Evolutionary conservation across 2,113 vertebrate genomes (phyloP).

Genomic region (Lampris megalopsis): DNA sequence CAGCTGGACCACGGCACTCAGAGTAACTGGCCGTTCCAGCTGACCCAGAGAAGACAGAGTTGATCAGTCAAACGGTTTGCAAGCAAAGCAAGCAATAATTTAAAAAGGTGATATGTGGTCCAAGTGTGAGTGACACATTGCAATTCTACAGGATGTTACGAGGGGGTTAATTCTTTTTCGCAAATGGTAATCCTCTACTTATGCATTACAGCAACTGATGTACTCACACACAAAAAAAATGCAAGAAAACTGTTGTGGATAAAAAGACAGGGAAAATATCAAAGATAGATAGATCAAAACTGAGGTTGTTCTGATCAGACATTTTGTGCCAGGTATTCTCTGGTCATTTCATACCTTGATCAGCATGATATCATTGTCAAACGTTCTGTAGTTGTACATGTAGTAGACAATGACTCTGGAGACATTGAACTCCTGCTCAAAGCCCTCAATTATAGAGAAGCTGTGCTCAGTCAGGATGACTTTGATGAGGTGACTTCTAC

Average conservation of each 20-base stretch:
- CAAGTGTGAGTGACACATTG: no score
- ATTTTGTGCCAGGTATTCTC: not conserved
- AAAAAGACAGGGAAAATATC: not conserved
- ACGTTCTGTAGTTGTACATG: slow-evolving; percentile 64
- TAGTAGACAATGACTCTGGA: slow-evolving; percentile 55
- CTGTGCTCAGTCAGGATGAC: slow-evolving; percentile 78
- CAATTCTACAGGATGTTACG: no score
- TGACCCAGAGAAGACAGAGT: slow-evolving; percentile 42
- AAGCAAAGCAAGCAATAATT: no score
- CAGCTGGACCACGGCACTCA: slow-evolving; percentile 57
- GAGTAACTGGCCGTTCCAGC: slow-evolving; percentile 72
- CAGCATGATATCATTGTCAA: slow-evolving; percentile 84
- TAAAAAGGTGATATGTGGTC: no score
- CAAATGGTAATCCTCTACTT: no score
- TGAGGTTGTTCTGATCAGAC: no score
- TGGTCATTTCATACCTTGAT: slow-evolving; percentile 71
- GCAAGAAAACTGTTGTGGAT: not conserved
- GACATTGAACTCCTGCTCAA: slow-evolving; percentile 76
- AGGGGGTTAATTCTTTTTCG: no score
- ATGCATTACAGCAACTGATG: no score
- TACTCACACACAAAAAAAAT: not conserved
- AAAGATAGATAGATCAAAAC: not conserved
- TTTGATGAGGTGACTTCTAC: slow-evolving; percentile 66
- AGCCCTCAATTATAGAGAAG: slow-evolving; percentile 48
- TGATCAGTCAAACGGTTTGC: not conserved